A percentile compares a stretch with the other conserved stretches of the same genome.
Evolutionary conservation across 2,888 invertebrate species (phyloP).

Genomic region (Disparrhopalites patrizii): DNA sequence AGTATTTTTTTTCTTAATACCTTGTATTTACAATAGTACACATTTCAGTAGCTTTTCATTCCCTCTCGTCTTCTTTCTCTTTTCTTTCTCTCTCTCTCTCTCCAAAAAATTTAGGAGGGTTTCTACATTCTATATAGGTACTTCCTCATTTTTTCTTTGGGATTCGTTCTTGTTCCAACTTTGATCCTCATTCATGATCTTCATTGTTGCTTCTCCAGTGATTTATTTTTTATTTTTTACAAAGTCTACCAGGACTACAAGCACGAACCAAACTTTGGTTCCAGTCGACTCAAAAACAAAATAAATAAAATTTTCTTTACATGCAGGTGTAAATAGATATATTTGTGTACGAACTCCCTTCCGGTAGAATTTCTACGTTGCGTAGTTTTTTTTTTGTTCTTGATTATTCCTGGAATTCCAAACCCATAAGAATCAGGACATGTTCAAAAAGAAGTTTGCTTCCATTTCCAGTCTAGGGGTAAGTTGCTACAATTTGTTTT

Average conservation of each 20-base stretch:
- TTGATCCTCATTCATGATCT: too few relatives aligned
- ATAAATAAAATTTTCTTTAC: too few relatives aligned
- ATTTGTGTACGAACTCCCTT: too few relatives aligned
- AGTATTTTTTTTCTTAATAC: constrained; percentile 9
- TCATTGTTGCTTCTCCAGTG: too few relatives aligned
- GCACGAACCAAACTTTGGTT: too few relatives aligned
- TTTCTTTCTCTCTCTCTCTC: not conserved
- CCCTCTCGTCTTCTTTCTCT: not conserved
- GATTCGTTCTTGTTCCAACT: too few relatives aligned
- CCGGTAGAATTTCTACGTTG: not conserved
- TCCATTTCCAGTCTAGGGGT: constrained; percentile 50
- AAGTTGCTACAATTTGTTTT: constrained; percentile 41
- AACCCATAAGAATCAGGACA: constrained; percentile 30
- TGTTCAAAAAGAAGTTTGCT: constrained; percentile 51
- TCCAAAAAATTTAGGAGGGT: not conserved
- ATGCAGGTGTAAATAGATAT: not conserved
- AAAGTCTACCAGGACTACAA: too few relatives aligned
- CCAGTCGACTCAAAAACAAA: too few relatives aligned
- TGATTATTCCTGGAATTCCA: too few relatives aligned
- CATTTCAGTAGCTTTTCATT: not conserved
- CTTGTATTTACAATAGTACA: not conserved
- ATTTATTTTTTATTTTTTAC: too few relatives aligned
- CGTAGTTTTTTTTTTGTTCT: not conserved
- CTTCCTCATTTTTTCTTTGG: too few relatives aligned
- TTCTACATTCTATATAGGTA: constrained; percentile 1